Evolutionary conservation across 2,888 invertebrate species (phyloP).

Genomic region (Drosophila heteroneura): DNA sequence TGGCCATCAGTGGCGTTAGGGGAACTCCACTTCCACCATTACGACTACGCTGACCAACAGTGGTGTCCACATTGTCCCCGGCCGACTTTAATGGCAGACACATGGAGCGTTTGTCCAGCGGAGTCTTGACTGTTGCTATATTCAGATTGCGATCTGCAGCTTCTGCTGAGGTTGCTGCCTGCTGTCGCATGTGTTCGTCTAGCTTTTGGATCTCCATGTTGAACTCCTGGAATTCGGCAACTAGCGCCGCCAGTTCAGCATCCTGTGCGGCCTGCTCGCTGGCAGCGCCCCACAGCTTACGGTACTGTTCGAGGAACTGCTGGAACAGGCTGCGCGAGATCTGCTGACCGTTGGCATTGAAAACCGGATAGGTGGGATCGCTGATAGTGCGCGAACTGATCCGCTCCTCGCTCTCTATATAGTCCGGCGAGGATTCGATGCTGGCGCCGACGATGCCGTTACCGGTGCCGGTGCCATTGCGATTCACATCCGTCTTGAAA

Average conservation of each 20-base stretch:
- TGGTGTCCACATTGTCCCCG: conserved; percentile 66
- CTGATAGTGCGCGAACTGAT: conserved; percentile 88
- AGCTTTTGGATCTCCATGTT: conserved; percentile 85
- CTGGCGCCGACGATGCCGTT: conserved; percentile 26
- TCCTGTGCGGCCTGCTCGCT: conserved; percentile 78
- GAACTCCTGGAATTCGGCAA: conserved; percentile 79
- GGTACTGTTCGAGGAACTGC: conserved; percentile 89
- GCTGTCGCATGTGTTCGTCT: conserved; percentile 80
- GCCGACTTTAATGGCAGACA: conserved; percentile 90
- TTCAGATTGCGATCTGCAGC: conserved; percentile 77
- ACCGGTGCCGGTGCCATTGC: conserved; percentile 64
- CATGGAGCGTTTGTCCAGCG: conserved; percentile 85
- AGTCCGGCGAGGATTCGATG: conserved; percentile 66
- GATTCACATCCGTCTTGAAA: conserved; percentile 84
- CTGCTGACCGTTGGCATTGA: conserved; percentile 90
- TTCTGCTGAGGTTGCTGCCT: conserved; percentile 43
- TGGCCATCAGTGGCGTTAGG: conserved; percentile 93
- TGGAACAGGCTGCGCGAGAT: conserved; percentile 90
- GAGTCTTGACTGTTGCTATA: conserved; percentile 64
- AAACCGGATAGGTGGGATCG: conserved; percentile 92
- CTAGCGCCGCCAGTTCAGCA: conserved; percentile 74
- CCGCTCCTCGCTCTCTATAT: conserved; percentile 73
- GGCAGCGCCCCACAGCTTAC: conserved; percentile 85
- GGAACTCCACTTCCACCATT: conserved; percentile 88
- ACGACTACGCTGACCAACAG: conserved; percentile 39